A percentile compares a stretch with the other conserved stretches of the same genome.
Conservation (phyloP, 92 coral and sea anemone genomes). For the Paramuricea clavata region DNA sequence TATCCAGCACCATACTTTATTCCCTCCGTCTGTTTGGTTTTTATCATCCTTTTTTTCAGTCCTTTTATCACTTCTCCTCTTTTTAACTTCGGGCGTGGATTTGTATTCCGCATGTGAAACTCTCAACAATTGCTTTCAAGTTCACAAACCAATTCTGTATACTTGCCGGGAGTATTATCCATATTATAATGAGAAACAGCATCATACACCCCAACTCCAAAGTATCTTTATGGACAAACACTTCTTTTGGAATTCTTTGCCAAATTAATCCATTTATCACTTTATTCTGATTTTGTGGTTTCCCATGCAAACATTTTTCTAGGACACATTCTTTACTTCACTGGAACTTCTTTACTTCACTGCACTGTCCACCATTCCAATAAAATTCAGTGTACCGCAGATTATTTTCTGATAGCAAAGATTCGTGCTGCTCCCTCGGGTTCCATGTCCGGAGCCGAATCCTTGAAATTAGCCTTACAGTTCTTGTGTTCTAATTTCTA, state of each 20-base stretch:
- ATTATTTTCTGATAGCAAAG: not conserved
- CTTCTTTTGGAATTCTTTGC: conserved; percentile 63
- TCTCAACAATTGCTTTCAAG: conserved; percentile 5
- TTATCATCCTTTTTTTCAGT: conserved; percentile 13
- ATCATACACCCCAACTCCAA: conserved; percentile 75
- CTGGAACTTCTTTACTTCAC: not conserved
- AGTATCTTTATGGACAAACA: conserved; percentile 56
- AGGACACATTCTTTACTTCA: not conserved
- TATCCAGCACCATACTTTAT: not conserved
- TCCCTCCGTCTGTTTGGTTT: not conserved
- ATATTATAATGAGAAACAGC: conserved; percentile 68
- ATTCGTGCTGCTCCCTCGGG: not conserved
- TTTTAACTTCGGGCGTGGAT: conserved; percentile 2
- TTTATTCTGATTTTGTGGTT: conserved; percentile 66
- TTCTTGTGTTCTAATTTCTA: conserved; percentile 66
- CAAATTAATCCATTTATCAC: conserved; percentile 66
- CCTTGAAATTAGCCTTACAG: conserved; percentile 53
- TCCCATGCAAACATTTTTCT: conserved; percentile 66
- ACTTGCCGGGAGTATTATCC: conserved; percentile 69
- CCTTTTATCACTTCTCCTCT: not conserved
- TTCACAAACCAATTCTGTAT: conserved; percentile 38
- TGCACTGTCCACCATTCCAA: not conserved
- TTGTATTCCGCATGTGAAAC: conserved; percentile 4
- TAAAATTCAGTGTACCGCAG: not conserved
- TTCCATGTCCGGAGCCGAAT: conserved; percentile 11